These are phyloP conservation scores for Oryctes rhinoceros DNA, from an alignment of 1,140 invertebrate genomes.

Conservation along the genomic window DNA sequence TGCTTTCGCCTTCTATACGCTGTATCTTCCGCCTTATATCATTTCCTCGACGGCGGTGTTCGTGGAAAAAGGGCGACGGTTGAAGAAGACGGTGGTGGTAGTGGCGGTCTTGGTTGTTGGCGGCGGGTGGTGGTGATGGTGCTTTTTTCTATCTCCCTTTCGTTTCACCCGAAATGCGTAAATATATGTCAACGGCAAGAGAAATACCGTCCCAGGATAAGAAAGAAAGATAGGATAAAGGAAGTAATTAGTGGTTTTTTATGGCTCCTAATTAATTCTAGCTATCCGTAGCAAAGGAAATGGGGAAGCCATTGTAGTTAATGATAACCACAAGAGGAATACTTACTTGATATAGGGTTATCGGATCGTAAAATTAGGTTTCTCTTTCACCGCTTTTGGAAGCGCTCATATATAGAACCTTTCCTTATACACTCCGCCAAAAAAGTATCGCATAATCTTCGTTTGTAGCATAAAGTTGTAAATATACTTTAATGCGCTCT, in stretches of 20 bases:
- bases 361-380: too few species aligned
- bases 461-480: too few species aligned
- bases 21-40: conserved; percentile 6
- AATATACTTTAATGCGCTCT: too few species aligned
- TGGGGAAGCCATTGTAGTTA: not conserved
- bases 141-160: not conserved
- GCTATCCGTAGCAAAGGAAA: not conserved
- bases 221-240: conserved; percentile 3
- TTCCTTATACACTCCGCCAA: too few species aligned
- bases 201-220: not conserved
- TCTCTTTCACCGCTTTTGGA: too few species aligned
- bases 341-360: too few species aligned
- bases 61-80: not conserved
- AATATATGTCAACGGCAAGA: conserved; percentile 14
- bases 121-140: not conserved
- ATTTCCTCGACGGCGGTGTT: not conserved
- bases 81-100: not conserved
- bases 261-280: conserved; percentile 10
- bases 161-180: conserved; percentile 6
- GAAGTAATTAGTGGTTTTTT: conserved; percentile 14
- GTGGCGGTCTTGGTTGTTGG: too few species aligned
- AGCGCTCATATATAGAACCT: too few species aligned
- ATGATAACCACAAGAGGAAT: too few species aligned
- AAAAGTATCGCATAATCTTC: too few species aligned
- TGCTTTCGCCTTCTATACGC: not conserved